Percentiles rank a stretch among this genome's conserved stretches.
Conservation (phyloP, 2,113 vertebrate species). For the Colaptes auratus region DNA sequence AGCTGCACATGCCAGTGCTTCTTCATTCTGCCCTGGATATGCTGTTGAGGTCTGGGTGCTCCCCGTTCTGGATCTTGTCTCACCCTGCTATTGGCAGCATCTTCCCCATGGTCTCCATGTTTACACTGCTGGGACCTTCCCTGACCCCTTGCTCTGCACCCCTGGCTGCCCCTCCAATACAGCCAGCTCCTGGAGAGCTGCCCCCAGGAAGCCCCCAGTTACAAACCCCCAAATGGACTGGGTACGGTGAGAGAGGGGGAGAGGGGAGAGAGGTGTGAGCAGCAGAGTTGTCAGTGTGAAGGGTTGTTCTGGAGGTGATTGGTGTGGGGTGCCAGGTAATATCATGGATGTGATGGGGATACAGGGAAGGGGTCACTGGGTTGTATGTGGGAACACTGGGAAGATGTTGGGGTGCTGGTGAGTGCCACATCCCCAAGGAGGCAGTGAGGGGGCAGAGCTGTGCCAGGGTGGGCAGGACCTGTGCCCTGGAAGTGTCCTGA, state of each 20-base stretch:
- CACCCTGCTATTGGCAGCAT: neutral
- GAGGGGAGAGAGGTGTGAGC: neutral
- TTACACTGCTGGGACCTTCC: neutral
- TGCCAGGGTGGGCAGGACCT: neutral
- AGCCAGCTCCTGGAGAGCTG: neutral
- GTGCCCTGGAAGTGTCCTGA: neutral
- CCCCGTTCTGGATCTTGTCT: neutral
- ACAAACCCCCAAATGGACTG: neutral
- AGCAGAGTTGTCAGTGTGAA: neutral
- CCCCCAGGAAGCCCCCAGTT: neutral
- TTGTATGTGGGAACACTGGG: neutral
- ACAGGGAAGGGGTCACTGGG: neutral
- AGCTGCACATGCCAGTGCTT: neutral
- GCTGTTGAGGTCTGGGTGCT: neutral
- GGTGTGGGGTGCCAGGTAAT: neutral
- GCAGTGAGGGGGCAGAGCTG: neutral
- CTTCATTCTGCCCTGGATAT: neutral
- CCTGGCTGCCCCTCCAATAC: fast-evolving
- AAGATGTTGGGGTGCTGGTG: neutral
- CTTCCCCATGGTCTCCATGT: neutral
- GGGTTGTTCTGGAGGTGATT: neutral
- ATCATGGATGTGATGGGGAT: neutral
- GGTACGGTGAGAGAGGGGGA: neutral
- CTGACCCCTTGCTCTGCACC: neutral
- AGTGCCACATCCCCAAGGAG: neutral